Evolutionary conservation across 37 sponge, comb jelly and placozoan species (phyloP), one percentile per base, ranked within the genome.

Genomic region (Axinella damicornis): DNA sequence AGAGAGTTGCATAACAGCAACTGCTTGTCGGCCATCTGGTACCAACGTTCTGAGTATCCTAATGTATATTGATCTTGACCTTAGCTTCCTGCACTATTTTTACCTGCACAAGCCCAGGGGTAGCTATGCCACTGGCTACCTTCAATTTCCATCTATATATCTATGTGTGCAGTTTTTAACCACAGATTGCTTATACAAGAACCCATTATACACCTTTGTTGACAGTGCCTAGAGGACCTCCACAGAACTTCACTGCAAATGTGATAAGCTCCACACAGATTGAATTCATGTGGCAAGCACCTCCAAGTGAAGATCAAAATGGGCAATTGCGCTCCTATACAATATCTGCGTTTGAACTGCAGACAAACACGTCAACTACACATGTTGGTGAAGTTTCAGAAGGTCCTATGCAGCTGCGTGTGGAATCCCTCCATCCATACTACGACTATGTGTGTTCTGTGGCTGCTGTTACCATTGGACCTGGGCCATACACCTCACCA

Each of bases 221-320:
- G 41, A 22, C 58, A 83, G 84, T 71, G 58, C 84, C 84, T 30
- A 22, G 34, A 39, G 74, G 62, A 16, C 52, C 65, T 27, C 84
- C 84, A 28, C 53, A 62, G 66, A 61, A 57, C 30, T 62, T 83
- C 2, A 21, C 27, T 65, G 71, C 64, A 30, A 55, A 28, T 11
- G 67, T 33, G 41, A 2, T 17, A n/a, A 30, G 67, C 56, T 71
- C 74, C 12, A 64, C 57, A 12, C 39, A 75, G 39, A 17, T 74
- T 0, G 25, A 5, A 54, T 65, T 83, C 19, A 39, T 39, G 20
- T 83, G 84, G 84, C 28, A 38, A 25, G 31, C 84, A 21, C 86
- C 79, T 27, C 54, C 5, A 9, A 28, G 20, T 16, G 20, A 55
- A 18, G 37, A 58, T 15, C 83, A 36, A 32, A 85, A 85, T 85